Evolutionary conservation across 2,888 invertebrate species (phyloP), one percentile per base, ranked within the genome.

Genomic region (Rotaria magnacalcarata): DNA sequence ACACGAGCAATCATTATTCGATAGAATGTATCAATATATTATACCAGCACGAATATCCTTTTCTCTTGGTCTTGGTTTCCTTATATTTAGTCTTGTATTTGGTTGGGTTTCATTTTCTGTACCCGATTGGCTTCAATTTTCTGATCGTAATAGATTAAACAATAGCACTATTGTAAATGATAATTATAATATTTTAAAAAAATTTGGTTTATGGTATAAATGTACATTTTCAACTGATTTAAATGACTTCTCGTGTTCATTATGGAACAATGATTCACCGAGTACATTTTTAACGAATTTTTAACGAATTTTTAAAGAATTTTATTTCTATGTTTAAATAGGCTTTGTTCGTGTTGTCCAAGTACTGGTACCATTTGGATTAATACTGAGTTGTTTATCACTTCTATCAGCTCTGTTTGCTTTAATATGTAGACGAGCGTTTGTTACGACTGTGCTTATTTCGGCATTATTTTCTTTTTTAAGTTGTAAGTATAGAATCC

Each of bases 121-220:
- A 41, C 75, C 75, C 24, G 75, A 80, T 80, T 80, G 75, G 75
- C 75, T 80, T 24, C 75, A 80, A 41, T 80, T 24, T 24, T 47
- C 43, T 80, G 75, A 80, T 47, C 21, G 11, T n/a, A 27, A 80
- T 47, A 27, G 11, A 24, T 0, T 41, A 24, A 67, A 34, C 5
- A 7, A 10, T 43, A 6, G 2, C 5, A 14, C 3, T 3, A 21
- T 24, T 21, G 2, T 16, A 43, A 47, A 24, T 47, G 24, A 47
- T 2, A 24, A 10, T 19, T 3, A 3, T 21, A 34, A 34, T 5
- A 27, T 14, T 14, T 34, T 34, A 7, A 67, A 67, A 27, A 80
- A 80, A 80, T 47, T 80, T 43, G 75, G 75, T 8, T 47, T 80
- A 24, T 80, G 75, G 75, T 24, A 47, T 47, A 80, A 43, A 24